Conservation (phyloP, 1,140 invertebrate genomes). For the Mactra quadrangularis region DNA sequence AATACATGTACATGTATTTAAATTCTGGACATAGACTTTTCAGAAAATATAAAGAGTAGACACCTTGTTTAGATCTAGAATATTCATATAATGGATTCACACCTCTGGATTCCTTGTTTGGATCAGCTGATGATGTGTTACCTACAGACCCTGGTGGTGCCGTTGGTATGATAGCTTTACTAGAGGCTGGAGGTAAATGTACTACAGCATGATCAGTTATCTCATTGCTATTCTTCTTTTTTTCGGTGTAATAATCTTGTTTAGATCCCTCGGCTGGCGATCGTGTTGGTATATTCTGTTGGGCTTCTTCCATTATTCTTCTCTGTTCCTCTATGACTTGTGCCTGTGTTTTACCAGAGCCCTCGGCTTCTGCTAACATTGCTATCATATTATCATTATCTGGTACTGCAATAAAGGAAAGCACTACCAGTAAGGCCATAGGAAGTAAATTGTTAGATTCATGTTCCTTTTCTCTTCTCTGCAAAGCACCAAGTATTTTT, state of each 20-base stretch:
- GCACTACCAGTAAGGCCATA: too few species aligned
- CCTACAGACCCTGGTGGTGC: not conserved
- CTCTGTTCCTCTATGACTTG: slow-evolving; percentile 45
- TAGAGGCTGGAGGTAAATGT: not conserved
- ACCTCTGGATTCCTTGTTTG: not conserved
- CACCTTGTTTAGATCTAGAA: slow-evolving; percentile 39
- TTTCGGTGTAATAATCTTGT: not conserved
- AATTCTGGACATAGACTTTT: too few species aligned
- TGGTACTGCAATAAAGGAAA: not conserved
- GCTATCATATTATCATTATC: not conserved
- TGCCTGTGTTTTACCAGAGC: slow-evolving; percentile 25
- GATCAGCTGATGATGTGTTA: not conserved
- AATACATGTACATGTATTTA: too few species aligned
- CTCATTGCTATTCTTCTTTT: slow-evolving; percentile 3
- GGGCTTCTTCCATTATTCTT: slow-evolving; percentile 15
- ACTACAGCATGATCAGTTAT: slow-evolving; percentile 3
- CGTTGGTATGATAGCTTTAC: not conserved
- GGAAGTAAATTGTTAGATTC: too few species aligned
- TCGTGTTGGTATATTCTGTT: not conserved
- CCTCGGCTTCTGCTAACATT: not conserved
- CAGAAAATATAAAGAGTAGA: too few species aligned
- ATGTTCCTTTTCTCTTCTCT: too few species aligned
- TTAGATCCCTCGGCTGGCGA: not conserved
- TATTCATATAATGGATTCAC: slow-evolving; percentile 53
- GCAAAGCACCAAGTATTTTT: too few species aligned